A percentile compares a stretch with the other conserved stretches of the same genome.
These are phyloP conservation scores for Gisinianus flammeolus DNA, from an alignment of 2,888 invertebrate species.

Conservation along the genomic window DNA sequence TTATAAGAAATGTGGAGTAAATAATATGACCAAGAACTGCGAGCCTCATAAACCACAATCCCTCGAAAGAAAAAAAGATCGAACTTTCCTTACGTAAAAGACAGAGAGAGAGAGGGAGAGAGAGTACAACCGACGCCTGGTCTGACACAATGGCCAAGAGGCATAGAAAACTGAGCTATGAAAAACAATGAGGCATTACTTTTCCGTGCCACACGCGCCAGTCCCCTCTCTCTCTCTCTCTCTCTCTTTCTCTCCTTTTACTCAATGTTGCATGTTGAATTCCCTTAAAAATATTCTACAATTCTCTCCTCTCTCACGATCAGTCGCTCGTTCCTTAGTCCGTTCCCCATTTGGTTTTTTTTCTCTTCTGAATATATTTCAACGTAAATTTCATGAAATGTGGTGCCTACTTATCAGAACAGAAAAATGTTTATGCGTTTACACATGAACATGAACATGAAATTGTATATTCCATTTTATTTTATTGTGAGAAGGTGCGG, in stretches of 20 bases:
- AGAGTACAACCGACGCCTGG: too few relatives aligned
- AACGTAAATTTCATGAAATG: too few relatives aligned
- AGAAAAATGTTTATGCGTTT: too few relatives aligned
- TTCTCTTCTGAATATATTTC: too few relatives aligned
- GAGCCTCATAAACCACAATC: constrained; percentile 15
- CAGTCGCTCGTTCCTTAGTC: too few relatives aligned
- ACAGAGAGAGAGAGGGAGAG: not conserved
- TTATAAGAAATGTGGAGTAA: constrained; percentile 23
- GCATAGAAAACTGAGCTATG: constrained; percentile 26
- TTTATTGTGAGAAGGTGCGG: too few relatives aligned
- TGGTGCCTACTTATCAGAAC: too few relatives aligned
- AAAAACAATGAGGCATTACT: constrained; percentile 40
- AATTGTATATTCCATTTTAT: too few relatives aligned
- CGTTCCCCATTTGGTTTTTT: too few relatives aligned
- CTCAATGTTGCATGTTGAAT: constrained; percentile 30
- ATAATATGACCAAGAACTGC: not conserved
- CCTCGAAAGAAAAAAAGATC: not conserved
- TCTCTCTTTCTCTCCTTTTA: not conserved
- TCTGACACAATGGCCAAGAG: too few relatives aligned
- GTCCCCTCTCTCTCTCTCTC: too few relatives aligned
- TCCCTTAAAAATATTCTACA: constrained; percentile 14
- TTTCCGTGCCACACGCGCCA: constrained; percentile 7
- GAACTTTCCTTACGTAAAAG: not conserved
- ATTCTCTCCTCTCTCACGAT: not conserved
- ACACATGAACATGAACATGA: too few relatives aligned